Percentiles rank a stretch among this genome's conserved stretches.
phyloP scores from a whole-genome alignment of 2,888 invertebrate species.

The Linnaemya vulpina region DNA sequence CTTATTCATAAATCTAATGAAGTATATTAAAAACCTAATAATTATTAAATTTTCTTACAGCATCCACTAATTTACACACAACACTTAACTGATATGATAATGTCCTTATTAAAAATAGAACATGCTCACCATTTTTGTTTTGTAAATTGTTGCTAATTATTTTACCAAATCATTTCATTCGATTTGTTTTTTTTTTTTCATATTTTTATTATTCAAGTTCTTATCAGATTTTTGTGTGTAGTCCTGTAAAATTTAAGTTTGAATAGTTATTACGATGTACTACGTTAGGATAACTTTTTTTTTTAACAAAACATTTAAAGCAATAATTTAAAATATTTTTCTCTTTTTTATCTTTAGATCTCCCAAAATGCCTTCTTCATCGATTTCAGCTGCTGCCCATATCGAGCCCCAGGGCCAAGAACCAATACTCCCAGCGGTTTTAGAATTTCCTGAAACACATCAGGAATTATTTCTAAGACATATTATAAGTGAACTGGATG shows the following conservation, averaged over 20 bases:
- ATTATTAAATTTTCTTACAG: slow-evolving; percentile 44
- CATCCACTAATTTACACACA: slow-evolving; percentile 57
- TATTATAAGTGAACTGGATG: slow-evolving; percentile 94
- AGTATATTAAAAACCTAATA: slow-evolving; percentile 15
- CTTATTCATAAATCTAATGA: neutral
- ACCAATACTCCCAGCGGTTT: slow-evolving; percentile 95
- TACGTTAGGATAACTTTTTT: neutral
- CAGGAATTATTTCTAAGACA: slow-evolving; percentile 96
- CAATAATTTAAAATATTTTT: neutral
- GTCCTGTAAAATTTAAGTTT: slow-evolving; percentile 38
- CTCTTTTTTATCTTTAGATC: slow-evolving; percentile 74
- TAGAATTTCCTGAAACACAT: slow-evolving; percentile 97
- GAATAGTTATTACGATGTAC: neutral
- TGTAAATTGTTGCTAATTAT: slow-evolving; percentile 47
- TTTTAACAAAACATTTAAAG: neutral
- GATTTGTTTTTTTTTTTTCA: slow-evolving; percentile 40
- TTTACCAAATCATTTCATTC: slow-evolving; percentile 47
- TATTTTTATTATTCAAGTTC: slow-evolving; percentile 37
- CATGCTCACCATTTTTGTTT: slow-evolving; percentile 48
- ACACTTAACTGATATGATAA: slow-evolving; percentile 47
- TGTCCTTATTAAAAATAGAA: slow-evolving; percentile 21
- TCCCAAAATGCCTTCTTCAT: slow-evolving; percentile 78
- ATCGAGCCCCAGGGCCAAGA: slow-evolving; percentile 88
- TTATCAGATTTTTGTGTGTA: slow-evolving; percentile 42
- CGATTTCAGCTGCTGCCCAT: slow-evolving; percentile 71